These are phyloP conservation scores for Cephus nigrinus DNA, from an alignment of 2,888 invertebrate species.

Conservation along the genomic window DNA sequence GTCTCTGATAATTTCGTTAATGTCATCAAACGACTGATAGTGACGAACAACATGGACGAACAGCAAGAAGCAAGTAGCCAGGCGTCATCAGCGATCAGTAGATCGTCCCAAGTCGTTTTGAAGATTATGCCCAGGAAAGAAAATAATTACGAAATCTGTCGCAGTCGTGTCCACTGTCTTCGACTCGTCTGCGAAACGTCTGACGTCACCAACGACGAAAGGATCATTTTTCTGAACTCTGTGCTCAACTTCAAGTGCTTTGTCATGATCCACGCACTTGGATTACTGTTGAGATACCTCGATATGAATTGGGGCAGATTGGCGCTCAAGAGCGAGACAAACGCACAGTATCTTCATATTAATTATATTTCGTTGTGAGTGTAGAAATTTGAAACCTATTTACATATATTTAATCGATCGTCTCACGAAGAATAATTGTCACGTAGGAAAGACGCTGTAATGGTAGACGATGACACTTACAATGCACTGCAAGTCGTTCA, in stretches of 20 bases:
- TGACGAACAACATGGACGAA: slow-evolving; percentile 31
- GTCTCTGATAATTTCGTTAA: slow-evolving; percentile 69
- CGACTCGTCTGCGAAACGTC: slow-evolving; percentile 70
- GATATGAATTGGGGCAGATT: slow-evolving; percentile 74
- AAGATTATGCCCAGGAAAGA: slow-evolving; percentile 71
- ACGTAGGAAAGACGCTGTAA: slow-evolving; percentile 75
- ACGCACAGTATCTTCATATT: slow-evolving; percentile 69
- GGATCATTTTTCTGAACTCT: slow-evolving; percentile 72
- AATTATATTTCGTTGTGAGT: slow-evolving; percentile 74
- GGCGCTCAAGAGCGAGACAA: slow-evolving; percentile 67
- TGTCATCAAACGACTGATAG: slow-evolving; percentile 66
- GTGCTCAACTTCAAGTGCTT: slow-evolving; percentile 73
- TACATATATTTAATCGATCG: neutral
- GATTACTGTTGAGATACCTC: slow-evolving; percentile 77
- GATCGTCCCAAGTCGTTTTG: slow-evolving; percentile 67
- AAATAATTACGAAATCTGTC: slow-evolving; percentile 72
- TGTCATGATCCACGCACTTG: slow-evolving; percentile 76
- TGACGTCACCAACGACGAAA: slow-evolving; percentile 69
- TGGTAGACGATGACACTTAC: slow-evolving; percentile 79
- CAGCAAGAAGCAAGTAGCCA: slow-evolving; percentile 50
- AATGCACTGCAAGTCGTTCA: slow-evolving; percentile 83
- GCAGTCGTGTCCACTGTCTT: slow-evolving; percentile 69
- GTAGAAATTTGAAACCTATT: neutral
- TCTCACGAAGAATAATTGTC: neutral
- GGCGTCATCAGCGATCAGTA: slow-evolving; percentile 47